Percentiles rank a stretch among this genome's conserved stretches.
phyloP scores from a whole-genome alignment of 2,113 vertebrate genomes.

The Morone chrysops region DNA sequence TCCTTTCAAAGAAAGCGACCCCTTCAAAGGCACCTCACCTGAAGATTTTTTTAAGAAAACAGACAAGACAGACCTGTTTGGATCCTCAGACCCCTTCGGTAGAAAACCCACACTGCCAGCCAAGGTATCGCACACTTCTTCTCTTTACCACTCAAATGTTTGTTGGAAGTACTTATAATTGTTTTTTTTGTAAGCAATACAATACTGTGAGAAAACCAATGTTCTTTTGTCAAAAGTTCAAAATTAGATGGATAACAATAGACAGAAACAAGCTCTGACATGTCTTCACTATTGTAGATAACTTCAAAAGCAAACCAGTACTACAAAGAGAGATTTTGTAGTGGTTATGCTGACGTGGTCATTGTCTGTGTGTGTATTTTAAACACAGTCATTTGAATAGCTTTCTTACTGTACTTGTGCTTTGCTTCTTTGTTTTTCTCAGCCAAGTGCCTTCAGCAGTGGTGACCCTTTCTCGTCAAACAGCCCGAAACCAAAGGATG shows the following conservation, averaged over 20 bases:
- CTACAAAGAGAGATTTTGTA: not conserved
- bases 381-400: constrained; percentile 5
- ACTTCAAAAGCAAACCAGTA: constrained; percentile 5
- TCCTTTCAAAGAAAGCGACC: constrained; percentile 94
- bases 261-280: not conserved
- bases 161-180: not conserved
- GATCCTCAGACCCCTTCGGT: constrained; percentile 88
- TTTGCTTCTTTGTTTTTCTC: constrained; percentile 44
- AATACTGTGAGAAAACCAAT: not conserved
- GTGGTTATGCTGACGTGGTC: not conserved
- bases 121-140: constrained; percentile 83
- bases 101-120: constrained; percentile 84
- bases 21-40: constrained; percentile 85
- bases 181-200: not conserved
- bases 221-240: not conserved
- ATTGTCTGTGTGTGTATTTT: constrained; percentile 16
- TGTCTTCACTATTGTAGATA: not conserved
- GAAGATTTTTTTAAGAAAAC: constrained; percentile 92
- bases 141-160: not conserved
- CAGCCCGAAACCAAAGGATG: constrained; percentile 86
- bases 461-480: constrained; percentile 86
- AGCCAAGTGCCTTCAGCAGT: constrained; percentile 90
- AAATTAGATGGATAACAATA: not conserved
- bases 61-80: constrained; percentile 88
- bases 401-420: constrained; percentile 9